Base-by-base conservation (phyloP, 2,113 vertebrate genomes). In the Eolophus roseicapilla region DNA sequence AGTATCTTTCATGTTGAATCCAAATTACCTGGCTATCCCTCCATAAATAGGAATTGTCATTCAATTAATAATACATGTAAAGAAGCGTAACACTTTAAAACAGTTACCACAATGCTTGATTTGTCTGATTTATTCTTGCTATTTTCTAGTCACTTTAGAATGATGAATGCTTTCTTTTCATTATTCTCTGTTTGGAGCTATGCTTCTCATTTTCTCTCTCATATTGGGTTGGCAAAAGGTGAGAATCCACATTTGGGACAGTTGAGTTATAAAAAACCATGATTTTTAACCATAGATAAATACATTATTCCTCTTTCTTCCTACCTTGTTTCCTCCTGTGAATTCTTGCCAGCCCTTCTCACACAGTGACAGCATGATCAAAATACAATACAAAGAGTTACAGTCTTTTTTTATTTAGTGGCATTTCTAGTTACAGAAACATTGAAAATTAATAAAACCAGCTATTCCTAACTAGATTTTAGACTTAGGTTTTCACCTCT, bases 41-140 rank as follows among this genome's bases (percentile, higher is more conserved):
- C 25, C n/a, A 5, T 86, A 97, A 97, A 97, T 59, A 90, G 46
- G 88, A 97, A 94, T 95, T 94, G 71, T 85, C 93, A 96, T 95
- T 97, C 88, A 88, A 95, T 96, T 98, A 96, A 94, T 96, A 96
- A 96, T 50, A 95, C 52, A 31, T 92, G 37, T 96, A 97, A 97
- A 96, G 75, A 96, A 97, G 82, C 93, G 90, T 84, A 96, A 92
- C 86, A 75, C 86, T 90, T 62, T 93, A 88, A 95, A 97, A 90
- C 35, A 74, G 80, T 96, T 94, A 92, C 37, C 77, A 96, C 46
- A 87, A 94, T 89, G 73, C 10, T 15, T 94, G 83, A 95, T 93
- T 96, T 96, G 31, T 73, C 78, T 94, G 92, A 95, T 94, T 95
- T 94, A 93, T 90, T 94, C 53, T 75, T 77, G 16, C 83, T 83